Evolutionary conservation across 2,888 invertebrate species (phyloP).

Genomic region (Chorisops tibialis): DNA sequence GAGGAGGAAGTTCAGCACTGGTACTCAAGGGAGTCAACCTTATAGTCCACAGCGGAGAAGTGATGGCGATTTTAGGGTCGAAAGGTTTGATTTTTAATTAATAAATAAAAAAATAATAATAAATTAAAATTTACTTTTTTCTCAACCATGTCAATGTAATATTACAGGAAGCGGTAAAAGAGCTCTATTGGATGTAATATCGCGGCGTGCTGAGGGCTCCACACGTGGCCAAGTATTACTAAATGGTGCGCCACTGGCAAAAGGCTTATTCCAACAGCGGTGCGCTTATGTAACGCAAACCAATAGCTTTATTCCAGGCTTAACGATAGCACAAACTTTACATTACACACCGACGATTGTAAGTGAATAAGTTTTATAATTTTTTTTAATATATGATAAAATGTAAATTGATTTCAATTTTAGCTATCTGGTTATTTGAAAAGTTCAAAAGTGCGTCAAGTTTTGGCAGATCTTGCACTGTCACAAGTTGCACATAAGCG

Average conservation of each 20-base stretch:
- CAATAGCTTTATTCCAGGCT: conserved; percentile 76
- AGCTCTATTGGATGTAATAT: conserved; percentile 88
- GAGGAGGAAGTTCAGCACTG: conserved; percentile 76
- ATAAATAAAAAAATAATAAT: too few relatives aligned
- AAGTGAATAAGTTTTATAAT: conserved; percentile 31
- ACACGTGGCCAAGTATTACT: conserved; percentile 85
- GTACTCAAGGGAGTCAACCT: conserved; percentile 91
- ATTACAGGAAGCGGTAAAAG: conserved; percentile 87
- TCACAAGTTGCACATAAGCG: conserved; percentile 85
- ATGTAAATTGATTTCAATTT: conserved; percentile 27
- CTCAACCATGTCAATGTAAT: neutral
- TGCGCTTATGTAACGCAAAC: conserved; percentile 88
- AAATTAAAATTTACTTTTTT: neutral
- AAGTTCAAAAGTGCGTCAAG: conserved; percentile 83
- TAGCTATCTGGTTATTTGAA: conserved; percentile 73
- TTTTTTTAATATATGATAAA: neutral
- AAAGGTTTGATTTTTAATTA: conserved; percentile 62
- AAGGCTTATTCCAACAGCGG: conserved; percentile 76
- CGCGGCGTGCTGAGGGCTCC: conserved; percentile 73
- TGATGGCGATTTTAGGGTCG: conserved; percentile 88
- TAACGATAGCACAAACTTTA: conserved; percentile 84
- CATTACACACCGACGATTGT: conserved; percentile 77
- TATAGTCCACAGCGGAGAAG: conserved; percentile 87
- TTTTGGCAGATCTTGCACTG: conserved; percentile 88
- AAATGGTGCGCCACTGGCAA: conserved; percentile 80